Base-by-base conservation (phyloP, 2,888 invertebrate genomes). In the Dastarcus helophoroides region DNA sequence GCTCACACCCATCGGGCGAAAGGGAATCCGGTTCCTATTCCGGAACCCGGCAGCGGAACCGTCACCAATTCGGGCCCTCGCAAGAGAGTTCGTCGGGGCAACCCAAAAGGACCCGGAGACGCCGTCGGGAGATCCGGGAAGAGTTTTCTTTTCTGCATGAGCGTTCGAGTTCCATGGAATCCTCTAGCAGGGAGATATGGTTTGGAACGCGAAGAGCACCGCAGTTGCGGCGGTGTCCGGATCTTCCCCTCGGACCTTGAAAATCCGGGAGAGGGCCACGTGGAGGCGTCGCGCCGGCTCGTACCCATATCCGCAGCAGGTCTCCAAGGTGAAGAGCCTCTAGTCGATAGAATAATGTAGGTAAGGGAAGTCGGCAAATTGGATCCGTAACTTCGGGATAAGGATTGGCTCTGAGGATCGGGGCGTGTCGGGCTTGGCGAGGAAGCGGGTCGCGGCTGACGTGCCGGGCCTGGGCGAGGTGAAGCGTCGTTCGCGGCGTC, bases 231-330 rank as follows among this genome's bases (percentile, higher is more conserved):
- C 58, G 58, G 62, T 59, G 62, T 62, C 60, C 54, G 56, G 56
- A 60, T 56, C 50, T 53, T 56, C 54, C 55, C 54, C 55, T 54
- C 57, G 58, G 55, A 56, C 60, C 58, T 59, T 55, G 53, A 52
- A 56, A 53, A 52, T 53, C 48, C 47, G 45, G 44, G 48, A 46
- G 48, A 51, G 48, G 48, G 49, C 47, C 46, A 47, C 48, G 49
- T 41, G 44, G 44, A 44, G 44, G 36, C 28, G 41, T 43, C 42
- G 41, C 41, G 41, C 41, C 39, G 37, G 40, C 28, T 36, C 38
- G 40, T 75, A 74, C 73, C 71, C 67, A 73, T 72, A 74, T 72
- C 74, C 73, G 73, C 74, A 76, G 69, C 75, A 75, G 76, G 75
- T 78, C 72, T 76, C 74, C 74, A n/a, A n/a, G n/a, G n/a, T n/a